Percentiles rank a stretch among this genome's conserved stretches.
These are phyloP conservation scores for Potamarius usumacintae DNA, from an alignment of 2,113 vertebrate genomes.

Conservation along the genomic window DNA sequence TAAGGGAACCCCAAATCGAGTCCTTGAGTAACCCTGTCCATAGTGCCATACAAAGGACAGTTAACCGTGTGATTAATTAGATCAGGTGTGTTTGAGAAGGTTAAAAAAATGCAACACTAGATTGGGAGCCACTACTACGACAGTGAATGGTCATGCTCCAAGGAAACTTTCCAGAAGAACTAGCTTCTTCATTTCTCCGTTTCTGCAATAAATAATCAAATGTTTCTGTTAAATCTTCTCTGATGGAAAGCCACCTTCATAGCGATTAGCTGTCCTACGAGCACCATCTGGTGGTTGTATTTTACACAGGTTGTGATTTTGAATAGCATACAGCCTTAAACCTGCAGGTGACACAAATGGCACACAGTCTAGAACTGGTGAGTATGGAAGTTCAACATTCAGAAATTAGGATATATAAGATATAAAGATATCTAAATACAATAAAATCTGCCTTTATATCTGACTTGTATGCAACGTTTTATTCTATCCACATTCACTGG, in stretches of 20 bases:
- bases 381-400: too few relatives aligned
- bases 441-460: too few relatives aligned
- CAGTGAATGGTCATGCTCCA: not conserved
- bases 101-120: not conserved
- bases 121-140: not conserved
- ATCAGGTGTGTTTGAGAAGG: not conserved
- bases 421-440: too few relatives aligned
- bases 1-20: not conserved
- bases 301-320: not conserved
- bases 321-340: not conserved
- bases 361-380: not conserved
- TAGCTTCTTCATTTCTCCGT: not conserved
- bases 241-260: not conserved
- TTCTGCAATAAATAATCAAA: not conserved
- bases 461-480: too few relatives aligned
- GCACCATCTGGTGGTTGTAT: constrained; percentile 8
- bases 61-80: not conserved
- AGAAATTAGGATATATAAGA: too few relatives aligned
- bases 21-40: not conserved
- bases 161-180: not conserved
- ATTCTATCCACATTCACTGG: too few relatives aligned
- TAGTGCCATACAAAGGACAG: not conserved
- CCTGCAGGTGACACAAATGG: not conserved
- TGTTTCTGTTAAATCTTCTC: not conserved
- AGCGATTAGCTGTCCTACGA: not conserved